A percentile compares a stretch with the other conserved stretches of the same genome.
Conservation (phyloP, 2,113 vertebrate genomes). For the Tichodroma muraria region DNA sequence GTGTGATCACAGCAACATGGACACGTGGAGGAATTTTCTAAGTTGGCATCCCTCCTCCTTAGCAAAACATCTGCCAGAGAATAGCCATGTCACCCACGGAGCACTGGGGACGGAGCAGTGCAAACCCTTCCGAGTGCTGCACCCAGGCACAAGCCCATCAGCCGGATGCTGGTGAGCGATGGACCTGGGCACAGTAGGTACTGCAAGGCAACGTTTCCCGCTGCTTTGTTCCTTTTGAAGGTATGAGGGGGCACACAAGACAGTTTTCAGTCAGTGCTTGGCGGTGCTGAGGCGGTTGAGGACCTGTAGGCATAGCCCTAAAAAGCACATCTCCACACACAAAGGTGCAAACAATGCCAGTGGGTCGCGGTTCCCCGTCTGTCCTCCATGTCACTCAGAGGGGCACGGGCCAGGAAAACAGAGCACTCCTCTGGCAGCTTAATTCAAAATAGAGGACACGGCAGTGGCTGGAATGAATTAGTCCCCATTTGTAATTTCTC, state of each 20-base stretch:
- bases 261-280: not conserved
- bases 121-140: accelerated
- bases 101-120: not conserved
- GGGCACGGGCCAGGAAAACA: accelerated
- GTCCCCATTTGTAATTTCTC: not conserved
- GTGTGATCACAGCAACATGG: not conserved
- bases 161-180: not conserved
- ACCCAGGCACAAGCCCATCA: not conserved
- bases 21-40: not conserved
- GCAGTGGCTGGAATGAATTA: not conserved
- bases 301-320: not conserved
- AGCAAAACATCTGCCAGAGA: not conserved
- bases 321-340: accelerated
- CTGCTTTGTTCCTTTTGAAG: not conserved
- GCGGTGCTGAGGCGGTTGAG: not conserved
- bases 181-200: not conserved
- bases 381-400: not conserved
- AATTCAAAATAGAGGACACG: not conserved
- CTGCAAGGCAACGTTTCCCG: not conserved
- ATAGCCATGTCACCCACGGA: not conserved
- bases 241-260: not conserved
- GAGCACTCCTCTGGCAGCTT: not conserved
- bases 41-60: not conserved
- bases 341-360: not conserved
- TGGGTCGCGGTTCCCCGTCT: accelerated